Base-by-base conservation (phyloP, 2,797 vertebrate genomes). In the Gymnoscopelus microlampas region DNA sequence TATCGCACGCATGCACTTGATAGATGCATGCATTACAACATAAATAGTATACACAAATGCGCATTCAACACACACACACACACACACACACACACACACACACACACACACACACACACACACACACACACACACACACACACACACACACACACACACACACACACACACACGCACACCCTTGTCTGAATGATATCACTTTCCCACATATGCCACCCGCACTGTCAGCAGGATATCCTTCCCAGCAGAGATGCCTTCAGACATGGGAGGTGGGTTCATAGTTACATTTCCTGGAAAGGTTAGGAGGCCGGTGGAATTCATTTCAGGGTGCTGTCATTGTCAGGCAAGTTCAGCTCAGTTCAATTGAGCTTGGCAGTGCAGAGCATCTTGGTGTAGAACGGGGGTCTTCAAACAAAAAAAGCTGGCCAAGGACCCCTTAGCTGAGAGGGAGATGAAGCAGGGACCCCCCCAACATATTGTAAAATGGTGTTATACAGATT, bases 201-300 rank as follows among this genome's bases (percentile, higher is more conserved):
- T 76, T 70, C 15, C 76, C 53, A 74, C 50, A 5, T 61, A 0
- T 23, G 3, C 60, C 50, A 29, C 32, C 26, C 3, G 3, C 5
- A 2, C 23, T 5, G 8, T 35, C 48, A 68, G 54, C 55, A 71
- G 35, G 51, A 14, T 64, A 78, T 84, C 63, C 58, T 68, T 57
- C 63, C 39, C 0, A 13, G 14, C 9, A 35, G 14, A 63, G 15
- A 48, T 49, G 15, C 59, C n/a, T 57, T 15, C 19, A 72, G 53
- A 59, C 58, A 48, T 61, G 51, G 68, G 55, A 58, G 47, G 3
- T 0, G 51, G 26, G 54, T 13, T 48, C 14, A 2, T 13, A 57
- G 53, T 24, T 66, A 39, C 3, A 19, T 65, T 79, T 81, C 74
- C 78, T 75, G 53, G 51, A 70, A 51, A 63, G 56, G 50, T 73